phyloP scores from a whole-genome alignment of 2,888 invertebrate species.

The Conistra vaccinii region DNA sequence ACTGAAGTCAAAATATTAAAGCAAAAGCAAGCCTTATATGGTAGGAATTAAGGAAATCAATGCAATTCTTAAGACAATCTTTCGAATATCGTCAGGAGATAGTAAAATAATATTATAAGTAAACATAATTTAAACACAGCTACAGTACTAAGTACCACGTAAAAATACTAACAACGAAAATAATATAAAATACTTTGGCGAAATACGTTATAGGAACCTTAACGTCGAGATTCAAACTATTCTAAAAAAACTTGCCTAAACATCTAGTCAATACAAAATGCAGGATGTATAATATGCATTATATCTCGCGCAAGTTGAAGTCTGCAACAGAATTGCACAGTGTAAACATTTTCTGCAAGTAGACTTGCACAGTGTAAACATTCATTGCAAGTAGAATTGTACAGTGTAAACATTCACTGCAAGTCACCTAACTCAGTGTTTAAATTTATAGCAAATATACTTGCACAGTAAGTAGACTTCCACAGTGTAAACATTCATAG shows the following conservation, averaged over 20 bases:
- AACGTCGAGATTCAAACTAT: constrained; percentile 64
- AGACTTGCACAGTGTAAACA: not conserved
- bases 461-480: not conserved
- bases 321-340: not conserved
- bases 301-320: not conserved
- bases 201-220: constrained; percentile 64
- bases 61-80: not conserved
- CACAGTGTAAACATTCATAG: not conserved
- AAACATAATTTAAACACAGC: constrained; percentile 34
- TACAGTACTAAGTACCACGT: constrained; percentile 38
- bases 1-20: not conserved
- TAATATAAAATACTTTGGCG: constrained; percentile 70
- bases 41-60: too few relatives aligned
- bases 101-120: constrained; percentile 4
- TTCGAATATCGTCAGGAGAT: not conserved
- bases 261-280: constrained; percentile 2
- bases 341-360: not conserved
- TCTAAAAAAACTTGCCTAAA: not conserved
- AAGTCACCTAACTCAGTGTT: too few relatives aligned
- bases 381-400: not conserved
- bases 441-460: too few relatives aligned
- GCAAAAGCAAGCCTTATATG: too few relatives aligned
- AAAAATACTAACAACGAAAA: constrained; percentile 52
- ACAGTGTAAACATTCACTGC: too few relatives aligned
- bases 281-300: not conserved